Conservation (phyloP, 1,140 invertebrate species). For the Drosophila chauvacae region DNA sequence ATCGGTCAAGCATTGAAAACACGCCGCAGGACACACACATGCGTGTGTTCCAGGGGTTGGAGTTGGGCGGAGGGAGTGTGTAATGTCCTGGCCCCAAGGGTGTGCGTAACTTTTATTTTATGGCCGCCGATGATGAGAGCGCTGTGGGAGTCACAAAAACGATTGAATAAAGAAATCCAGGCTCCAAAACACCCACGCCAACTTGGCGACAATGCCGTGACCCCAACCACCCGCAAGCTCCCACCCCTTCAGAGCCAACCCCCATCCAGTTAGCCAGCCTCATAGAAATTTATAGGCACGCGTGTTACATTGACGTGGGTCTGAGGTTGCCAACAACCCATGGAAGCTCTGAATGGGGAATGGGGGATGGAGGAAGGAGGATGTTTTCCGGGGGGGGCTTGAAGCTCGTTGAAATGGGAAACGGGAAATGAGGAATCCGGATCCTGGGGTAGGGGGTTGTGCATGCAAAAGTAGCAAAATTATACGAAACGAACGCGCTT, state of each 20-base stretch:
- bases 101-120: slow-evolving; percentile 84
- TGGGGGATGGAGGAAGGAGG: not conserved
- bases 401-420: not conserved
- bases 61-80: slow-evolving; percentile 19
- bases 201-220: slow-evolving; percentile 53
- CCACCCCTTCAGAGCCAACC: not conserved
- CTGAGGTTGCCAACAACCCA: slow-evolving; percentile 22
- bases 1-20: slow-evolving; percentile 68
- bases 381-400: slow-evolving; percentile 8
- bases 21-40: slow-evolving; percentile 29
- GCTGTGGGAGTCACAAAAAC: slow-evolving; percentile 74
- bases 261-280: slow-evolving; percentile 15
- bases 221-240: slow-evolving; percentile 3
- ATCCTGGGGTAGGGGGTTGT: slow-evolving; percentile 12
- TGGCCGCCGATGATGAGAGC: slow-evolving; percentile 78
- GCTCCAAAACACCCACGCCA: slow-evolving; percentile 25
- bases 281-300: slow-evolving; percentile 77
- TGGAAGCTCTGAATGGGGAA: not conserved
- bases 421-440: slow-evolving; percentile 14
- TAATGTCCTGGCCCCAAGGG: slow-evolving; percentile 74
- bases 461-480: slow-evolving; percentile 62
- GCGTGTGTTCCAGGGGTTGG: not conserved
- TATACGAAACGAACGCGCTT: slow-evolving; percentile 54
- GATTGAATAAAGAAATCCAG: slow-evolving; percentile 80
- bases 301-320: slow-evolving; percentile 54